Evolutionary conservation across 2,797 vertebrate species (phyloP).

Genomic region (Gambelia wislizenii): DNA sequence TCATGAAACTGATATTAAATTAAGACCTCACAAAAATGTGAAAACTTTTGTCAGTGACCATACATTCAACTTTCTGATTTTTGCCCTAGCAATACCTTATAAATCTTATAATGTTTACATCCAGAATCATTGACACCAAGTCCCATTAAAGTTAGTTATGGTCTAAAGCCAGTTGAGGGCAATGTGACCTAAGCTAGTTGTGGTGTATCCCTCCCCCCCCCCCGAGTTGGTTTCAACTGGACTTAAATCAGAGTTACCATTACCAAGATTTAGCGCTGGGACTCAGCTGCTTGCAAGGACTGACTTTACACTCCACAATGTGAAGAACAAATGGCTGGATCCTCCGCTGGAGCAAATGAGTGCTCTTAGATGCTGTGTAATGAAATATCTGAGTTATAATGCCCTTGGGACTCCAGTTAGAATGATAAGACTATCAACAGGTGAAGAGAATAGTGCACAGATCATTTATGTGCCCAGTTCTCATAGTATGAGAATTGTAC

Average conservation of each 20-base stretch:
- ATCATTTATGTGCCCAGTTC: neutral
- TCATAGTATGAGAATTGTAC: neutral
- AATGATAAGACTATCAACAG: neutral
- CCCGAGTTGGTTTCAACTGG: neutral
- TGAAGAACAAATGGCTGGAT: no score
- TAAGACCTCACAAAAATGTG: neutral
- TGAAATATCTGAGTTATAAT: neutral
- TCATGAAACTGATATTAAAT: neutral
- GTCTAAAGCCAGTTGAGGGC: neutral
- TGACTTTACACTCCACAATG: neutral
- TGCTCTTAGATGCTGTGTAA: neutral
- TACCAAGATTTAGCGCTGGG: neutral
- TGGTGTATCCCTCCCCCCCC: neutral
- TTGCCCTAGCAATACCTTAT: no score
- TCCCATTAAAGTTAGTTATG: neutral
- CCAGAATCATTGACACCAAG: neutral
- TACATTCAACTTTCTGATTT: neutral
- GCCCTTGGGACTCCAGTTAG: neutral
- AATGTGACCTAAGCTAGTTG: neutral
- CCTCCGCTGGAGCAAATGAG: neutral
- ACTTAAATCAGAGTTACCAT: neutral
- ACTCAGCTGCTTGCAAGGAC: neutral
- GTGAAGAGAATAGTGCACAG: neutral
- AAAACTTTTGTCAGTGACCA: neutral
- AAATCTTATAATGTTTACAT: neutral